Conservation (phyloP, 2,888 invertebrate genomes). For the Maniola hyperantus region DNA sequence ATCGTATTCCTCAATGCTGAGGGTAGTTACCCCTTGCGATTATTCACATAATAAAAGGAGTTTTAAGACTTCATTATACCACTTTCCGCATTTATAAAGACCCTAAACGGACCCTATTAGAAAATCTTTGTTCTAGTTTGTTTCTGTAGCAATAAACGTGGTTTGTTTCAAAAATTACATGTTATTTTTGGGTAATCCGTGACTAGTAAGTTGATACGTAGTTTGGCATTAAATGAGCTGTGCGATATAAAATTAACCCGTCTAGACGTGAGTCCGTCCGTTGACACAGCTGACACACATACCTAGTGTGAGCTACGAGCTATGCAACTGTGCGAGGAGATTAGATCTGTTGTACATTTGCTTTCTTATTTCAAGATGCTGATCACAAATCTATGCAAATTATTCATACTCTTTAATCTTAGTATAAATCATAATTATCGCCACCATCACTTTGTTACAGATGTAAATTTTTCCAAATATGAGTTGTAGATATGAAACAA, state of each 20-base stretch:
- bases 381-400: neutral
- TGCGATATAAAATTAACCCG: conserved; percentile 53
- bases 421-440: too few species aligned
- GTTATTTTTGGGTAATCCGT: neutral
- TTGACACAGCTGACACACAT: conserved; percentile 42
- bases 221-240: conserved; percentile 31
- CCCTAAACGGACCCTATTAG: too few species aligned
- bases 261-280: conserved; percentile 53
- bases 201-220: conserved; percentile 2
- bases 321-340: conserved; percentile 16
- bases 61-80: too few species aligned
- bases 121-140: too few species aligned
- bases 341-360: neutral
- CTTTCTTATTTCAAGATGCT: neutral
- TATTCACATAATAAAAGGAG: too few species aligned
- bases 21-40: too few species aligned
- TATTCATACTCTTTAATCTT: neutral
- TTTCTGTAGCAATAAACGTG: too few species aligned
- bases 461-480: too few species aligned
- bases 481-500: too few species aligned
- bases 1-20: too few species aligned
- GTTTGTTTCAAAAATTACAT: too few species aligned
- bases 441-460: neutral
- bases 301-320: conserved; percentile 45
- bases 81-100: too few species aligned